phyloP scores from a whole-genome alignment of 2,113 vertebrate genomes.

The Castor canadensis region DNA sequence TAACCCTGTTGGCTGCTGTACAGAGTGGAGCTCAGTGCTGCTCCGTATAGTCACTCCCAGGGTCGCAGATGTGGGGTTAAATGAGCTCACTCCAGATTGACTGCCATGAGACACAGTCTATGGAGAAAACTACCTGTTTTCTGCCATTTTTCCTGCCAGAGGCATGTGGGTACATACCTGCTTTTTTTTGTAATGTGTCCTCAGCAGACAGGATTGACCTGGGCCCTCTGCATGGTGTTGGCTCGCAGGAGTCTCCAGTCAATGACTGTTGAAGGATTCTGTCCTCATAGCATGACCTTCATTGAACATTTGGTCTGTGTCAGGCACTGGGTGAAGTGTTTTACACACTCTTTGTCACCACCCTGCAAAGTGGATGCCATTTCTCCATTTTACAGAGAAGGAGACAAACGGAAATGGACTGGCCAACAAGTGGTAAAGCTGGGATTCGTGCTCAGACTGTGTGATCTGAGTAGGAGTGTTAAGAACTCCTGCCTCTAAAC shows the following conservation, averaged over 20 bases:
- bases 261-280: not conserved
- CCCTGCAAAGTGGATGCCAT: not conserved
- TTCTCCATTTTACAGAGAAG: not conserved
- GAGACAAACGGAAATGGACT: not conserved
- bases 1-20: not conserved
- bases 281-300: not conserved
- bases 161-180: not conserved
- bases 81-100: not conserved
- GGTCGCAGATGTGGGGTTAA: not conserved
- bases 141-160: not conserved
- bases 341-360: not conserved
- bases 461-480: not conserved
- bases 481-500: not conserved
- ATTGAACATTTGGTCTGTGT: not conserved
- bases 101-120: not conserved
- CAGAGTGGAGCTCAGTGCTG: not conserved
- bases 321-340: not conserved
- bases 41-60: not conserved
- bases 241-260: not conserved
- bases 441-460: not conserved
- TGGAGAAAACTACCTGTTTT: not conserved
- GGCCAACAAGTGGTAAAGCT: not conserved
- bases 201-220: not conserved
- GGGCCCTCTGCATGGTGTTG: not conserved
- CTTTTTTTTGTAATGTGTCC: not conserved